These are phyloP conservation scores for Dendrocopos noguchii DNA, from an alignment of 2,113 vertebrate species.

Conservation along the genomic window DNA sequence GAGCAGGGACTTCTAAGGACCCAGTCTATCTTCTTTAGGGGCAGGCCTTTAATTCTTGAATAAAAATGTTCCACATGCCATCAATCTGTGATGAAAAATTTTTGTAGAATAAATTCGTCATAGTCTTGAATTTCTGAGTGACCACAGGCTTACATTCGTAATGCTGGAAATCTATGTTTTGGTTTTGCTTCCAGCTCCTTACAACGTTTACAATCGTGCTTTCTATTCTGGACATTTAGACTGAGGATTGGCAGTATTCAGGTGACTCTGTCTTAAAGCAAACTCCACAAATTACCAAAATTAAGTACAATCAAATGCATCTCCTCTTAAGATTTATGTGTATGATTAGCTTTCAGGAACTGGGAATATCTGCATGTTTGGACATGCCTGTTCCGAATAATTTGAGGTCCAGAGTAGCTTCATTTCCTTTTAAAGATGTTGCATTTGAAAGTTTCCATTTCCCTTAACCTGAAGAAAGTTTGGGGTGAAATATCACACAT, in stretches of 20 bases:
- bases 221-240: not conserved
- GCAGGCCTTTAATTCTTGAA: not conserved
- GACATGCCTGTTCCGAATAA: not conserved
- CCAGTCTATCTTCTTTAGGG: not conserved
- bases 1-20: not conserved
- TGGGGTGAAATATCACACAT: not conserved
- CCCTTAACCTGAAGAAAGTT: not conserved
- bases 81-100: not conserved
- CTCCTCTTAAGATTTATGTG: not conserved
- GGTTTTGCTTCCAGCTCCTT: not conserved
- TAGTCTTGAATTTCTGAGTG: not conserved
- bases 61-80: not conserved
- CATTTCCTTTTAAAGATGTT: not conserved
- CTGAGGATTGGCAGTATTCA: not conserved
- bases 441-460: not conserved
- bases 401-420: not conserved
- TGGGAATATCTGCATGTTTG: not conserved
- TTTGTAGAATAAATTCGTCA: not conserved
- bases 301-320: not conserved
- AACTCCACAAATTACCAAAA: not conserved
- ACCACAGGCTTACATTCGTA: not conserved
- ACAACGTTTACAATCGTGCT: not conserved
- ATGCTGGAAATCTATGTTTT: accelerated
- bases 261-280: not conserved
- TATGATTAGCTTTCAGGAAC: not conserved